These are phyloP conservation scores for Rotaria magnacalcarata DNA, from an alignment of 2,888 invertebrate species.

Conservation along the genomic window DNA sequence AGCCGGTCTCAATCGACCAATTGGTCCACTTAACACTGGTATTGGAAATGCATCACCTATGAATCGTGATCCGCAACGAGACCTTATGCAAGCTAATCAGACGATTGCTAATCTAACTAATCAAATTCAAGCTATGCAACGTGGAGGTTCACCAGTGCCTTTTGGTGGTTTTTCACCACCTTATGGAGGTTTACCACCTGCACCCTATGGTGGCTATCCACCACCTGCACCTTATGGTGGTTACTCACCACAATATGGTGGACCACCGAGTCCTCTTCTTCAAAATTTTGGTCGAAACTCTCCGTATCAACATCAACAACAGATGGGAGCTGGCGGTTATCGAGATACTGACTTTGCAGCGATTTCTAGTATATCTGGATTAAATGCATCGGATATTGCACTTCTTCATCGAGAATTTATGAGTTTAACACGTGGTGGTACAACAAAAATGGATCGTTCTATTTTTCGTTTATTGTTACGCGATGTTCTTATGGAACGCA, in stretches of 20 bases:
- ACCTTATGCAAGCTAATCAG: neutral
- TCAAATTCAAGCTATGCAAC: neutral
- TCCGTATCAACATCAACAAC: neutral
- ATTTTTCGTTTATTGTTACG: slow-evolving; percentile 27
- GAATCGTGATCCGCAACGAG: neutral
- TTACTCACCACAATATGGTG: neutral
- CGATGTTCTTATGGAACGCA: neutral
- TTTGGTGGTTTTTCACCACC: neutral
- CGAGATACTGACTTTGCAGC: neutral
- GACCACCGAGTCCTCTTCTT: neutral
- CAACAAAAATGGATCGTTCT: neutral
- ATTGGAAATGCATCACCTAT: neutral
- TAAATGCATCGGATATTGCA: neutral
- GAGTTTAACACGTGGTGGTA: slow-evolving; percentile 36
- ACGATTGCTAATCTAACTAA: neutral
- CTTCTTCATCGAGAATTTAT: slow-evolving; percentile 13
- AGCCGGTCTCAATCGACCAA: neutral
- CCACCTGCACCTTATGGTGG: neutral
- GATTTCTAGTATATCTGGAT: neutral
- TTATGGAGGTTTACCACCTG: neutral
- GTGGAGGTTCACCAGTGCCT: neutral
- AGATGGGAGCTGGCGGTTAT: neutral
- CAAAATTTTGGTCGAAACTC: neutral
- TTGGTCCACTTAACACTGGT: neutral
- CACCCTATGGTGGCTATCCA: neutral